A percentile compares a stretch with the other conserved stretches of the same genome.
phyloP scores from a whole-genome alignment of 2,888 invertebrate genomes.

The Drosophila aldrichi region DNA sequence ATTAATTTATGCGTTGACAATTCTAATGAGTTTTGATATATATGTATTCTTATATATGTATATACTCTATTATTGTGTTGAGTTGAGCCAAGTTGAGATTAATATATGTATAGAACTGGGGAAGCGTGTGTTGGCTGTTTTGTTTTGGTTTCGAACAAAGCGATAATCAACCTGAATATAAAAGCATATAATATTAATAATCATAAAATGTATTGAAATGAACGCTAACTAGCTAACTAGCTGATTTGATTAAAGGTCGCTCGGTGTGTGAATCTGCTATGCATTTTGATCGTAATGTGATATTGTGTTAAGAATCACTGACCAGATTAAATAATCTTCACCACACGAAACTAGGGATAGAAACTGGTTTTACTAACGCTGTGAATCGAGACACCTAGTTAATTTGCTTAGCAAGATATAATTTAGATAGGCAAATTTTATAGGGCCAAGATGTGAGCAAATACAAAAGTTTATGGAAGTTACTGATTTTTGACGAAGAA shows the following conservation, averaged over 20 bases:
- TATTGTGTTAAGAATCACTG: constrained; percentile 68
- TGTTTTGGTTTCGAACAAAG: constrained; percentile 59
- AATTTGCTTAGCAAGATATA: constrained; percentile 21
- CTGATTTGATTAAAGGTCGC: constrained; percentile 73
- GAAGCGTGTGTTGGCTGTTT: constrained; percentile 50
- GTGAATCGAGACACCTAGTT: constrained; percentile 37
- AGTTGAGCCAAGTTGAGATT: constrained; percentile 30
- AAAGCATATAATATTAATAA: constrained; percentile 75
- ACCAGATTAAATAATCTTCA: constrained; percentile 25
- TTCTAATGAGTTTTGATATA: constrained; percentile 80
- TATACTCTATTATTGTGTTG: constrained; percentile 22
- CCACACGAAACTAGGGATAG: constrained; percentile 10
- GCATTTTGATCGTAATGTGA: constrained; percentile 62
- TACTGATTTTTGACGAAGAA: not conserved
- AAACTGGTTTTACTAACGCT: constrained; percentile 27
- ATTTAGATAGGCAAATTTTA: constrained; percentile 14
- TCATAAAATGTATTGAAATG: constrained; percentile 76
- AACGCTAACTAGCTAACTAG: constrained; percentile 75
- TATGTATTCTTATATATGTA: constrained; percentile 42
- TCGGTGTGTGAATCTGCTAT: constrained; percentile 24
- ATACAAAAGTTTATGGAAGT: not conserved
- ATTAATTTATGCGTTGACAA: constrained; percentile 85
- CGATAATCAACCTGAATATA: constrained; percentile 71
- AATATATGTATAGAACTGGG: constrained; percentile 37
- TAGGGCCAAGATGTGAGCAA: not conserved